phyloP scores from a whole-genome alignment of 2,113 vertebrate genomes.

The Ornithorhynchus anatinus region DNA sequence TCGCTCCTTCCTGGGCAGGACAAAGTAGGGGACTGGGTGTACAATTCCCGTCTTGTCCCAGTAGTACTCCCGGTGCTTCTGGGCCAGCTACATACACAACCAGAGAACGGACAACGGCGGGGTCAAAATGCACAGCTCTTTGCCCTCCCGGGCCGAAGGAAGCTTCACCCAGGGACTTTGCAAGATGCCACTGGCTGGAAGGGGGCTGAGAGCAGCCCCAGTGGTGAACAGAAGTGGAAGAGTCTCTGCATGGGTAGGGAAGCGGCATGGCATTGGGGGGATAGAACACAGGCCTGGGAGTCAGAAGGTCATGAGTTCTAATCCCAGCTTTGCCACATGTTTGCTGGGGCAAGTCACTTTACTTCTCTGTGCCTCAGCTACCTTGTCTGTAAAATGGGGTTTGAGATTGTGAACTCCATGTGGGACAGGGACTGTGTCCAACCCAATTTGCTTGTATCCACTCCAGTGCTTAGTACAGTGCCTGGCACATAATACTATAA shows the following conservation, averaged over 20 bases:
- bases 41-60: conserved; percentile 59
- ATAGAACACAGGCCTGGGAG: not conserved
- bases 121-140: not conserved
- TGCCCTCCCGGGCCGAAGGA: not conserved
- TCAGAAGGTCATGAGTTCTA: not conserved
- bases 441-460: too few species aligned
- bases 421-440: too few species aligned
- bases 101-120: not conserved
- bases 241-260: too few species aligned
- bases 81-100: conserved; percentile 46
- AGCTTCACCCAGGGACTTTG: not conserved
- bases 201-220: not conserved
- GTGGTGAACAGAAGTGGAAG: too few species aligned
- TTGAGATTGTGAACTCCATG: too few species aligned
- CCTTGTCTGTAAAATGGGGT: too few species aligned
- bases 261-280: not conserved
- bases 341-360: not conserved
- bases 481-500: too few species aligned
- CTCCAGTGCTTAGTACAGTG: too few species aligned
- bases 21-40: conserved; percentile 60
- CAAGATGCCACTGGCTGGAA: not conserved
- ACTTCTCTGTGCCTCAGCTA: too few species aligned
- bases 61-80: conserved; percentile 68
- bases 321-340: not conserved
- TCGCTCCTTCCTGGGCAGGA: conserved; percentile 58